Conservation (phyloP, 2,113 vertebrate species). For the Lophochroa leadbeateri region DNA sequence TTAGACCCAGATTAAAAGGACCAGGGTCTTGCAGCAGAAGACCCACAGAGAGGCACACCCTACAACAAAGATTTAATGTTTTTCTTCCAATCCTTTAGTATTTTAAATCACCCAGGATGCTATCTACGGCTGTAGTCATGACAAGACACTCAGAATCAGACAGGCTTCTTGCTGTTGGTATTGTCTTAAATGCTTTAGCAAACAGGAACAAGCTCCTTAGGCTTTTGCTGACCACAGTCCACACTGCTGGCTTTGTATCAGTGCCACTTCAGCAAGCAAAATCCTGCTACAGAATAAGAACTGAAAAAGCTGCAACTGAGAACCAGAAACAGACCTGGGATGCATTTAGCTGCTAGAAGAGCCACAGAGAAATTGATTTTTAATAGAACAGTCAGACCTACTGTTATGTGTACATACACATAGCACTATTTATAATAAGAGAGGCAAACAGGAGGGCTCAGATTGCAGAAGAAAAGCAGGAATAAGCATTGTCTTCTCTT, state of each 20-base stretch:
- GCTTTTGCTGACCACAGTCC: neutral
- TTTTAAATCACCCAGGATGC: neutral
- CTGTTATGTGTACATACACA: neutral
- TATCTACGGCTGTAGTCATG: neutral
- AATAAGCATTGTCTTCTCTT: neutral
- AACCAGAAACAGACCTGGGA: neutral
- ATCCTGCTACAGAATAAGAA: neutral
- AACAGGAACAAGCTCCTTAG: neutral
- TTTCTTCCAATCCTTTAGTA: neutral
- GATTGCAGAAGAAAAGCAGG: neutral
- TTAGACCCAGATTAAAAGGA: neutral
- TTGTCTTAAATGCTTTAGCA: neutral
- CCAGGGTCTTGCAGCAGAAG: neutral
- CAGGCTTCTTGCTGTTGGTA: neutral
- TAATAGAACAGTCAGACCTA: neutral
- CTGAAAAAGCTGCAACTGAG: neutral
- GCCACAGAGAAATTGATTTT: neutral
- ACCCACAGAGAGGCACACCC: neutral
- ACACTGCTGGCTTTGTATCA: neutral
- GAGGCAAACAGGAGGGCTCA: neutral
- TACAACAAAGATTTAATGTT: neutral
- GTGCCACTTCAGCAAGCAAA: neutral
- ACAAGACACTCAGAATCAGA: neutral
- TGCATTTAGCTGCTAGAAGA: neutral
- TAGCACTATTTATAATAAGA: neutral